Evolutionary conservation across 2,113 vertebrate genomes (phyloP).

Genomic region (Callopanchax toddi): DNA sequence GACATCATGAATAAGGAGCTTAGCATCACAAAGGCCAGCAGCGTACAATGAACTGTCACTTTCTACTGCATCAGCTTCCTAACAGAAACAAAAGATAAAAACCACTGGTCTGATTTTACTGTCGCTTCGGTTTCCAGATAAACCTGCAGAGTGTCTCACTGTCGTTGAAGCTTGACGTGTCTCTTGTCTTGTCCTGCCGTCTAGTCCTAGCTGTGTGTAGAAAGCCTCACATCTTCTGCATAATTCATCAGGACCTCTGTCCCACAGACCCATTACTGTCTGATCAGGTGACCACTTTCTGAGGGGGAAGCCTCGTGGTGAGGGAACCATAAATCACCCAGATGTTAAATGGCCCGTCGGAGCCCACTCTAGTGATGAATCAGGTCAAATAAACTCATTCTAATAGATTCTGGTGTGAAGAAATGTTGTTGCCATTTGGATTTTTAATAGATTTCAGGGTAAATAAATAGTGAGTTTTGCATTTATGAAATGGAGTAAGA

Average conservation of each 20-base stretch:
- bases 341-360: slow-evolving; percentile 21
- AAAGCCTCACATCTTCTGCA: slow-evolving; percentile 24
- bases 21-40: neutral
- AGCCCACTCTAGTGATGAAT: neutral
- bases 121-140: slow-evolving; percentile 9
- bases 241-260: slow-evolving; percentile 45
- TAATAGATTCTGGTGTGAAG: no score
- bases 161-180: neutral
- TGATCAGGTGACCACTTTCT: slow-evolving; percentile 44
- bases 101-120: neutral
- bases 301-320: slow-evolving; percentile 10
- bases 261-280: slow-evolving; percentile 38
- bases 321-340: slow-evolving; percentile 39
- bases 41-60: slow-evolving; percentile 24
- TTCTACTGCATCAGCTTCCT: slow-evolving; percentile 23
- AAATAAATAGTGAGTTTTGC: no score
- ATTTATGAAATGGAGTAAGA: no score
- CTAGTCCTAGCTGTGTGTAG: neutral
- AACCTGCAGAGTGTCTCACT: neutral
- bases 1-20: slow-evolving; percentile 1
- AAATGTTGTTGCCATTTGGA: no score
- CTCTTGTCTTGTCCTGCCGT: neutral
- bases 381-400: neutral
- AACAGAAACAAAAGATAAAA: slow-evolving; percentile 15
- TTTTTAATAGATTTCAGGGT: no score